phyloP scores from a whole-genome alignment of 2,888 invertebrate species.

The Hypomecis atomaria region DNA sequence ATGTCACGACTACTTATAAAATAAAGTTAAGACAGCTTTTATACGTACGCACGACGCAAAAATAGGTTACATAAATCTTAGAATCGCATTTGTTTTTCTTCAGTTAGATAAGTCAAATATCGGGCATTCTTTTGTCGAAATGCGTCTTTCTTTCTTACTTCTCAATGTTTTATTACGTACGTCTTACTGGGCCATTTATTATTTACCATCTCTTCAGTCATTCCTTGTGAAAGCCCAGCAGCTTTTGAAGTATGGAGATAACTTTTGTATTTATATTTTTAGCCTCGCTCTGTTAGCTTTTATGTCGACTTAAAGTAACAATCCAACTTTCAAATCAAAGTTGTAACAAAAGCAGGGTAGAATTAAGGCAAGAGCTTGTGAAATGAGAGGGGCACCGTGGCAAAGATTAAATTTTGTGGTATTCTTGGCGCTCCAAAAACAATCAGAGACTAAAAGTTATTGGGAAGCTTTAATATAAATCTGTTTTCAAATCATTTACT shows the following conservation, averaged over 20 bases:
- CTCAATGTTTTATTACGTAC: constrained; percentile 18
- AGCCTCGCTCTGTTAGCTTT: constrained; percentile 19
- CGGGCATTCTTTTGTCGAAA: neutral
- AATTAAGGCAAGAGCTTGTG: neutral
- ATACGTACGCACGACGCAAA: too few species aligned
- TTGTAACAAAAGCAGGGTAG: constrained; percentile 2
- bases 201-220: constrained; percentile 44
- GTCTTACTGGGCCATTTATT: constrained; percentile 26
- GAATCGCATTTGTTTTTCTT: too few species aligned
- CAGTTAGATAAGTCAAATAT: neutral
- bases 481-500: too few species aligned
- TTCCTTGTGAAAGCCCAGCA: constrained; percentile 38
- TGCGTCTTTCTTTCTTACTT: neutral
- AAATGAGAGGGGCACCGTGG: neutral
- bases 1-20: too few species aligned
- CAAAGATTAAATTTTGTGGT: neutral
- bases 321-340: constrained; percentile 14
- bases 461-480: too few species aligned
- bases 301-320: constrained; percentile 17
- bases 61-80: too few species aligned
- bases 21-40: too few species aligned
- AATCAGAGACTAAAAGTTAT: neutral
- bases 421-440: neutral
- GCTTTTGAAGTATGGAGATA: constrained; percentile 23
- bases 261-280: constrained; percentile 25